phyloP scores from a whole-genome alignment of 2,113 vertebrate genomes.

The Strix aluco region DNA sequence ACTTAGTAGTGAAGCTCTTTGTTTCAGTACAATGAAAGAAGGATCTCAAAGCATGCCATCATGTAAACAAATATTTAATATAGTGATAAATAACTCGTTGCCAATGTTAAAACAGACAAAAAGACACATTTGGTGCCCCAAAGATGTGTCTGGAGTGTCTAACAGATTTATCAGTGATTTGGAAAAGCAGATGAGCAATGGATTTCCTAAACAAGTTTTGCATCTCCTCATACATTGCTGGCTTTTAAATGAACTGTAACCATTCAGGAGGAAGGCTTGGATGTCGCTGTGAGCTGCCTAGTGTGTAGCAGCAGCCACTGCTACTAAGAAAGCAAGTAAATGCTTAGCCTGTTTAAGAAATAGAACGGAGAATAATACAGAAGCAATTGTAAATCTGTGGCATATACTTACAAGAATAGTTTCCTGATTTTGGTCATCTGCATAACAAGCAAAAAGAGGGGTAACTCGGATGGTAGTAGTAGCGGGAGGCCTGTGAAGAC shows the following conservation, averaged over 20 bases:
- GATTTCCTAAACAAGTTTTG: background rate
- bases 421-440: background rate
- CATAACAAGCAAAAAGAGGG: background rate
- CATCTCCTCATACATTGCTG: background rate
- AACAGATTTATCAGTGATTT: background rate
- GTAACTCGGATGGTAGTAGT: background rate
- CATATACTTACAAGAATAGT: background rate
- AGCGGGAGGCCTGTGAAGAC: background rate
- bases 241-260: background rate
- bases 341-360: background rate
- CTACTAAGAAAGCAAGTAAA: background rate
- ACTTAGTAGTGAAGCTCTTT: background rate
- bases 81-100: background rate
- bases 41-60: background rate
- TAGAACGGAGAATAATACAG: background rate
- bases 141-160: background rate
- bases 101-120: background rate
- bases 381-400: background rate
- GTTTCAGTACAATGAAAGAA: background rate
- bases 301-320: background rate
- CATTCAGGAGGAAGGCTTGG: background rate
- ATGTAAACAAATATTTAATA: background rate
- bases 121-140: background rate
- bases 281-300: background rate
- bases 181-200: background rate